These are phyloP conservation scores for Cheilinus undulatus DNA, from an alignment of 2,113 vertebrate genomes.

Conservation along the genomic window DNA sequence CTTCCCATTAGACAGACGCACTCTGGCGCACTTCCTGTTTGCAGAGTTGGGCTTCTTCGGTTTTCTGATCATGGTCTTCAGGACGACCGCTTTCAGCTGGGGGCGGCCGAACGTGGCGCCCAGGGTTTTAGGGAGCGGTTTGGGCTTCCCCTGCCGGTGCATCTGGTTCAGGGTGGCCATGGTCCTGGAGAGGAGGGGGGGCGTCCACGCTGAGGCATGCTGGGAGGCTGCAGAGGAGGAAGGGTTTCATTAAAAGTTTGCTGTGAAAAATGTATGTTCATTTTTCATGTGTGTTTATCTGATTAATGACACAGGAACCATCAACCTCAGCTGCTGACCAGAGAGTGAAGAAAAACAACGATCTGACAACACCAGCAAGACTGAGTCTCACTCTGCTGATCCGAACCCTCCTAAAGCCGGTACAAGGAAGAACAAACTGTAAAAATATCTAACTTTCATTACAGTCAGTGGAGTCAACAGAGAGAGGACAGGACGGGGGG, in stretches of 20 bases:
- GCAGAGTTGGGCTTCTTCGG: conserved; percentile 98
- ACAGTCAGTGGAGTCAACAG: too few relatives aligned
- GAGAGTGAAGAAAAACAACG: too few relatives aligned
- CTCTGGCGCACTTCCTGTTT: conserved; percentile 91
- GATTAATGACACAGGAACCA: background rate
- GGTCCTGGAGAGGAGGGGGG: conserved; percentile 63
- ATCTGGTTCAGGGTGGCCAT: conserved; percentile 98
- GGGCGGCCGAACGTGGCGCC: conserved; percentile 86
- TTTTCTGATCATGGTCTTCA: conserved; percentile 92
- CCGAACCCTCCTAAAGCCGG: too few relatives aligned
- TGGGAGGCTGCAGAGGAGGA: conserved; percentile 57
- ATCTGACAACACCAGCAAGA: too few relatives aligned
- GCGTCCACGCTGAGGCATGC: conserved; percentile 53
- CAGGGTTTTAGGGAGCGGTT: fast-evolving
- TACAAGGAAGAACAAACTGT: too few relatives aligned
- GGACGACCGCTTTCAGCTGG: conserved; percentile 90
- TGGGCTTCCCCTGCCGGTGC: conserved; percentile 86
- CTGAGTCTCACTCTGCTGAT: too few relatives aligned
- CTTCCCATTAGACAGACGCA: conserved; percentile 89
- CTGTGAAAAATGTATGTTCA: too few relatives aligned
- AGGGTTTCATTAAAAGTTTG: background rate
- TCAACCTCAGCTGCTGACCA: too few relatives aligned
- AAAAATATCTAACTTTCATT: too few relatives aligned
- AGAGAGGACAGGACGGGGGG: too few relatives aligned
- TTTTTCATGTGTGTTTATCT: too few relatives aligned